Percentiles rank a stretch among this genome's conserved stretches.
These are phyloP conservation scores for Chaetops frenatus DNA, from an alignment of 2,113 vertebrate genomes.

Conservation along the genomic window DNA sequence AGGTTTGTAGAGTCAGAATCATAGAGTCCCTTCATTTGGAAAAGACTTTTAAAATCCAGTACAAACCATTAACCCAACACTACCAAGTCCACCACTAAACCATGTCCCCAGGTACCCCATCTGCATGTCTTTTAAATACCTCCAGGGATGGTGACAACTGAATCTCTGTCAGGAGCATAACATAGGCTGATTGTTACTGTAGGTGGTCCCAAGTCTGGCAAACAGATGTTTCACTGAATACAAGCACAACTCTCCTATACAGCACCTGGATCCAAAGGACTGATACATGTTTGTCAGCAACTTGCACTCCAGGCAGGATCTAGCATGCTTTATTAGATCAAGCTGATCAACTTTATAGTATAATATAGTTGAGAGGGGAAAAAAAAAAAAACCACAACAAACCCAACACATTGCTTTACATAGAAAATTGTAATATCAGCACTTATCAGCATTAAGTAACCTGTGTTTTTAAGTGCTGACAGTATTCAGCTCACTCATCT, in stretches of 20 bases:
- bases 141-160: not conserved
- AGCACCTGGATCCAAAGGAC: not conserved
- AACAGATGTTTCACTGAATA: not conserved
- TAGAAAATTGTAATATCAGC: not conserved
- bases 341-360: not conserved
- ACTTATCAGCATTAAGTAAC: not conserved
- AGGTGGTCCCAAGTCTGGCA: not conserved
- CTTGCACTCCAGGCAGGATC: not conserved
- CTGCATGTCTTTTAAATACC: not conserved
- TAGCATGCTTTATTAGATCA: not conserved
- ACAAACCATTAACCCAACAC: not conserved
- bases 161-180: not conserved
- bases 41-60: not conserved
- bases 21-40: not conserved
- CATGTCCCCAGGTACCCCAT: not conserved
- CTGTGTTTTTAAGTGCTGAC: not conserved
- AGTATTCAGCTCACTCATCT: not conserved
- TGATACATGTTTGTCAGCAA: not conserved
- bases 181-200: not conserved
- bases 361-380: not conserved
- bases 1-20: not conserved
- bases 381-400: not conserved
- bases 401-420: not conserved
- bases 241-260: not conserved
- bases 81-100: not conserved